Base-by-base conservation (phyloP, 2,888 invertebrate species). In the Thumatha senex region DNA sequence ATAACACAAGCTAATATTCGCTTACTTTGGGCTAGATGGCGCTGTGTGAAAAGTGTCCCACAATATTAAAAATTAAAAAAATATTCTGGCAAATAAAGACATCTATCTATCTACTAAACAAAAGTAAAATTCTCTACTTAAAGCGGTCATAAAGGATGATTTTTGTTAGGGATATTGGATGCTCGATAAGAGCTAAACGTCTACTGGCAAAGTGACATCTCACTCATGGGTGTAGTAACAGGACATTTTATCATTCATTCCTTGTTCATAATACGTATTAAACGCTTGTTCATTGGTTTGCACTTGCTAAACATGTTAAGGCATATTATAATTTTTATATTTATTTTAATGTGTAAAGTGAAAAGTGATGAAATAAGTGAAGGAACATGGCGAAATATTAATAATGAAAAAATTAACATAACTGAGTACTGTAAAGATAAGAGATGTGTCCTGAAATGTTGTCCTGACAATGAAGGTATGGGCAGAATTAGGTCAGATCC, bases 401-500 rank as follows among this genome's bases (percentile, higher is more conserved):
- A 45, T 8, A 36, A 38, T 24, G 40, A 24, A 3, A 15, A 1
- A 1, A 52, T 52, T 18, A 29, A 18, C 14, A 36, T 45, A n/a
- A 11, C 12, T 13, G 33, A 53, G 36, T 48, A 48, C 8, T 53
- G 52, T 38, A 3, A 24, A 9, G 11, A 41, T 12, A 46, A 29
- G 24, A 48, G 36, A 7, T 52, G 52, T n/a, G 5, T 44, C 1
- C 2, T 34, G 0, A 52, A 52, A 33, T 52, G 52, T 38, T 52
- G 52, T 36, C 40, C 52, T 7, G 38, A 40, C 10, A 31, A 36
- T 1, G 9, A 10, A 15, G 0, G 1, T 11, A 10, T 47, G 9
- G 18, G 11, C 39, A 10, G 5, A 18, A 2, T 1, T 0, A n/a
- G 0, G 0, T 0, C n/a, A 13, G 9, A 2, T 3, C 12, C 5